Base-by-base conservation (phyloP, 1,140 invertebrate species). In the Zaprionus tsacasi region DNA sequence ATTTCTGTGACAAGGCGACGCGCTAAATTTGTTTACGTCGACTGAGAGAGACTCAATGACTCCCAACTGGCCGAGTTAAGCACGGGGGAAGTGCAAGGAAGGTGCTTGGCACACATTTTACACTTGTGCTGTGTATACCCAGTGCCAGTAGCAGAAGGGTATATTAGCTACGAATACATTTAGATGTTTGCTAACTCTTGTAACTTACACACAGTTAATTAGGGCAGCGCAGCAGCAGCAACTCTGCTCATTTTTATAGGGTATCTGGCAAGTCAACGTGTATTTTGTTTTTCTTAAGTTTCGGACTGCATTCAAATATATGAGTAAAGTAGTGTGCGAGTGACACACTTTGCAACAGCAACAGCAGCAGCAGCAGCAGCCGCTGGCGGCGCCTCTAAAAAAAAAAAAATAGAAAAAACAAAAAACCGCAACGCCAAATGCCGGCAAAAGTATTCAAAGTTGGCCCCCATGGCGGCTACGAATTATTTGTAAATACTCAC, bases 1-100 rank as follows among this genome's bases (percentile, higher is more conserved):
- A 69, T 88, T 82, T 78, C 67, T 87, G 82, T 70, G 79, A 82
- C 82, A 87, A 88, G 83, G 80, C 82, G 57, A 86, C 61, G 71
- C 76, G 82, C 82, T 86, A 75, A 79, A 74, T 87, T 87, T 87
- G 82, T 87, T 86, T 82, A 71, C 70, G 58, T 36, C 75, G 72
- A n/a, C 60, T 64, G 70, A 79, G 79, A 81, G 69, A 76, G 77
- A 81, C 74, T 81, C 73, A 76, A 57, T 70, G 82, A 81, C 69
- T 80, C 77, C 77, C 65, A 73, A 69, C 38, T 55, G 33, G 21
- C 71, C 38, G 15, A 63, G 65, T 43, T 33, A n/a, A 57, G 40
- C 58, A 36, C 27, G 35, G 48, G 27, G 59, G 25, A 57, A 30
- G 25, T 38, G 35, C 50, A 70, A 76, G 66, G 75, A 30, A 43